Evolutionary conservation across 1,140 invertebrate genomes (phyloP).

Genomic region (Pogonomyrmex californicus): DNA sequence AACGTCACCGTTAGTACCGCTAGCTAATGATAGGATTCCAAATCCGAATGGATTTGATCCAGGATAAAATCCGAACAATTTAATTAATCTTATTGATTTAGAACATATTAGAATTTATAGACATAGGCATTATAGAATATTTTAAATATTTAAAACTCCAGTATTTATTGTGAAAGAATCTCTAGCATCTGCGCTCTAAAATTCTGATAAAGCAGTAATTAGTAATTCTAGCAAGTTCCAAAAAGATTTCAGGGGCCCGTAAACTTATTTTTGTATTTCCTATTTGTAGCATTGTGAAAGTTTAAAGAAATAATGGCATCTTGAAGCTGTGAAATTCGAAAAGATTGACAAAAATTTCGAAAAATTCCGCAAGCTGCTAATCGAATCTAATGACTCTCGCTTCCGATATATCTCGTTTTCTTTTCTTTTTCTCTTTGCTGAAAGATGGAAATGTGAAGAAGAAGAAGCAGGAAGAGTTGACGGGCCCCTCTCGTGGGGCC

Average conservation of each 20-base stretch:
- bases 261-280: constrained; percentile 26
- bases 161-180: background rate
- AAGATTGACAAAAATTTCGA: background rate
- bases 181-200: background rate
- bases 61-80: background rate
- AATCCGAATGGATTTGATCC: no score
- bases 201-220: background rate
- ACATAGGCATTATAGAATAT: no score
- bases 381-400: constrained; percentile 7
- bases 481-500: constrained; percentile 11
- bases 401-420: constrained; percentile 21
- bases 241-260: constrained; percentile 41
- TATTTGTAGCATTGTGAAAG: background rate
- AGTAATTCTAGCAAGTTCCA: background rate
- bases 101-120: background rate
- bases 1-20: constrained; percentile 78
- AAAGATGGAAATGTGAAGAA: constrained; percentile 33
- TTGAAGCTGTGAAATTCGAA: background rate
- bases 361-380: constrained; percentile 1
- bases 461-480: constrained; percentile 31
- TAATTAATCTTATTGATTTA: constrained; percentile 6
- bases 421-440: constrained; percentile 36
- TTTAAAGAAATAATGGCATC: background rate
- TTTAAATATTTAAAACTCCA: background rate
- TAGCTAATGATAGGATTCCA: constrained; percentile 9